Conservation (phyloP, 2,113 vertebrate species). For the Hemiscyllium ocellatum region DNA sequence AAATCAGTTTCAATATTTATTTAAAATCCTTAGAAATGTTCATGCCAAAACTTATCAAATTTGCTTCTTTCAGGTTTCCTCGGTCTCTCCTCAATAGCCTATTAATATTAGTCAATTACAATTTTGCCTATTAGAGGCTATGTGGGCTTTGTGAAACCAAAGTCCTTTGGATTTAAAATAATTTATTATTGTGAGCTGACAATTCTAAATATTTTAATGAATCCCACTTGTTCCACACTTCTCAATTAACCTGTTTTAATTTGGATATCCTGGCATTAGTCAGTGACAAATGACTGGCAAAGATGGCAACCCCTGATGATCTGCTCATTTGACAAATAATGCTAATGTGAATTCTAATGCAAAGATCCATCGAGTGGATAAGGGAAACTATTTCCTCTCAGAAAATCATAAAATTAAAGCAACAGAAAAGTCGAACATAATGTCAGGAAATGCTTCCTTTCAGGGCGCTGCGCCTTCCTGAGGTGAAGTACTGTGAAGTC, state of each 20-base stretch:
- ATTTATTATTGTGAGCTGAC: not conserved
- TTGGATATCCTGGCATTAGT: not conserved
- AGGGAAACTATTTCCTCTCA: not conserved
- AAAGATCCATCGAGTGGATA: not conserved
- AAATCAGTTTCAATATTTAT: not conserved
- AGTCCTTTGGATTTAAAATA: not conserved
- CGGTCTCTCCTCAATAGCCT: not conserved
- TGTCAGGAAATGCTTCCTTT: not conserved
- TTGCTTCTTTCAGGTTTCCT: not conserved
- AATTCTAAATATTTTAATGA: not conserved
- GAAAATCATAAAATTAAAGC: not conserved
- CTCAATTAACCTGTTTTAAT: not conserved
- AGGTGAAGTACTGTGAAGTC: too few relatives aligned
- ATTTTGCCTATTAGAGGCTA: not conserved
- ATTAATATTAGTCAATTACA: not conserved
- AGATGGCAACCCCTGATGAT: not conserved
- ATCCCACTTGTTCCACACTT: not conserved
- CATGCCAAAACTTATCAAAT: not conserved
- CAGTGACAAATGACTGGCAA: not conserved
- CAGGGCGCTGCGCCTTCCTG: too few relatives aligned
- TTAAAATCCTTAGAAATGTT: not conserved
- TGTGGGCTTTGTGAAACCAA: not conserved
- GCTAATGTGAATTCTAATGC: not conserved
- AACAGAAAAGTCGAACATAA: not conserved
- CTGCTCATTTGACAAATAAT: not conserved